Evolutionary conservation across 2,888 invertebrate species (phyloP).

Genomic region (Drosophila birchii): DNA sequence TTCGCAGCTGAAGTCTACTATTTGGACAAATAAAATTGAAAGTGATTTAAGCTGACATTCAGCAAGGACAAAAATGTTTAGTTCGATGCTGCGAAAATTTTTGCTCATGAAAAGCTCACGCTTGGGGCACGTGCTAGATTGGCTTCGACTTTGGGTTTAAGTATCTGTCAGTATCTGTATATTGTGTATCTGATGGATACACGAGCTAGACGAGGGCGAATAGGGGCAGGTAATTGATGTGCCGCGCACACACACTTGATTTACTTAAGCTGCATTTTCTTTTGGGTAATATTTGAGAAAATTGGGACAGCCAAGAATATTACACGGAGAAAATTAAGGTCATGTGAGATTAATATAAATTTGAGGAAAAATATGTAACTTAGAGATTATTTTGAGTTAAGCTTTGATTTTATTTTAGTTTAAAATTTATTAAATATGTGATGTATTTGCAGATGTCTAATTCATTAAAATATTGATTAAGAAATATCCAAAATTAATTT

Average conservation of each 20-base stretch:
- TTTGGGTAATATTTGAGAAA: conserved; percentile 16
- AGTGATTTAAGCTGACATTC: conserved; percentile 72
- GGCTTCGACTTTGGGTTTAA: conserved; percentile 6
- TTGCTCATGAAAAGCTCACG: conserved; percentile 53
- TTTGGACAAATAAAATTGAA: conserved; percentile 32
- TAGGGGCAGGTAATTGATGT: conserved; percentile 14
- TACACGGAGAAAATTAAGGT: conserved; percentile 6
- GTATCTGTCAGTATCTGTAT: conserved; percentile 19
- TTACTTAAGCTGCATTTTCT: conserved; percentile 22
- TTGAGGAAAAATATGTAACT: neutral
- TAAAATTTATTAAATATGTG: no score
- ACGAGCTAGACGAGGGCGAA: neutral
- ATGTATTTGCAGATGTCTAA: no score
- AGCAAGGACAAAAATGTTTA: conserved; percentile 74
- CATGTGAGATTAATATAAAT: neutral
- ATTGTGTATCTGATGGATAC: conserved; percentile 57
- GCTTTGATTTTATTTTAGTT: no score
- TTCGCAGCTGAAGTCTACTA: conserved; percentile 11
- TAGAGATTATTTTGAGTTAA: neutral
- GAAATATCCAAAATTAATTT: no score
- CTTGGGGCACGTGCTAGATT: conserved; percentile 54
- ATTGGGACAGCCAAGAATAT: conserved; percentile 13
- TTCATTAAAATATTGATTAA: no score
- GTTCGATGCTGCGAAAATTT: conserved; percentile 35
- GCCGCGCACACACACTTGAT: conserved; percentile 23